Base-by-base conservation (phyloP, 1,140 invertebrate species). In the Diploscapter pachys region DNA sequence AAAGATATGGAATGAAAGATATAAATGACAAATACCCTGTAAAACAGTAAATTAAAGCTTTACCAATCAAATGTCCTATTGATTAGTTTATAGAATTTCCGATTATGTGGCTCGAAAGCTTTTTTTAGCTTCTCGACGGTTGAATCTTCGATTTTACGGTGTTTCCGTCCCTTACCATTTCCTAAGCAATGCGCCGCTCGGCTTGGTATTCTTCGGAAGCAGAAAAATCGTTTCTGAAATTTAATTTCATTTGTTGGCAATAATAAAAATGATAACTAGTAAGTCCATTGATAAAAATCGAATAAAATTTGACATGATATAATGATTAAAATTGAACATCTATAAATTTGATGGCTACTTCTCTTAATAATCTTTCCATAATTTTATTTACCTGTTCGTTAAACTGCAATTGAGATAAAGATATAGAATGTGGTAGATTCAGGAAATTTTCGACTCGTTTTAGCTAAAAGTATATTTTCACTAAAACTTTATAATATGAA, bases 171-270 rank as follows among this genome's bases (percentile, higher is more conserved):
- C 71, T 82, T 82, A 49, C 53, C 72, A 56, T 73, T 70, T 4
- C 81, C 81, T 9, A 84, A 69, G 71, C 81, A 83, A 53, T 71
- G 54, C 3, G 59, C 62, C 48, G 54, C 68, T 8, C 65, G 49
- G 4, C 65, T 57, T 52, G 73, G 74, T n/a, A 79, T 80, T 11
- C 78, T 67, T 49, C 83, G 81, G 80, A 87, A 86, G 79, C 87
- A 88, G 78, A 81, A 88, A 69, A 88, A 88, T 5, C 87, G 86
- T 73, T 86, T 85, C 31, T 31, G 31, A 31, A 31, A 31, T 31
- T 31, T 31, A 31, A 31, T 31, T 31, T 31, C 31, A 31, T 31
- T 31, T 31, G 31, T 31, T 31, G 31, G 31, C 31, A 31, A 31
- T 31, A 31, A 31, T 31, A 31, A 31, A 31, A 31, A 31, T 31